Conservation (phyloP, 2,113 vertebrate species). For the Caranx melampygus region DNA sequence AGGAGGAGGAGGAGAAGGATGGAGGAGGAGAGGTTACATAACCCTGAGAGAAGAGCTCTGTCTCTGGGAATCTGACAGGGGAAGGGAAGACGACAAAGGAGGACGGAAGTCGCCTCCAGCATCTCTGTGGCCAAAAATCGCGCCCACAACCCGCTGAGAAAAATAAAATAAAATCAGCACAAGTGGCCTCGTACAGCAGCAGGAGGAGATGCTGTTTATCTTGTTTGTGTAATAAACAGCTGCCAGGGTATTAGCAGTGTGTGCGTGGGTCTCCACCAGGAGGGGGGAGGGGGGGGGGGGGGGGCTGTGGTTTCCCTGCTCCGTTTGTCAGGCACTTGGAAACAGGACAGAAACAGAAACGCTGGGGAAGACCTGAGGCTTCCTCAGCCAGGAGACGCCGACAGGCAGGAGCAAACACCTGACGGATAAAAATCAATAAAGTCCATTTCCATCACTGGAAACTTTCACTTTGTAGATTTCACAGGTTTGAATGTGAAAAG, state of each 20-base stretch:
- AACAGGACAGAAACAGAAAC: constrained; percentile 52
- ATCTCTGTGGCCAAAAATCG: constrained; percentile 46
- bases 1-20: constrained; percentile 45
- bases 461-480: not conserved
- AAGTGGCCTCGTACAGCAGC: constrained; percentile 54
- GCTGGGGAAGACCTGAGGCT: constrained; percentile 22
- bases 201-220: constrained; percentile 48
- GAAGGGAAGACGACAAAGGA: constrained; percentile 71
- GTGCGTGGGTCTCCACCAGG: constrained; percentile 70
- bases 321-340: constrained; percentile 40
- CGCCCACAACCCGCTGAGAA: constrained; percentile 37
- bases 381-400: not conserved
- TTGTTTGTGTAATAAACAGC: constrained; percentile 68
- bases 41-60: constrained; percentile 58
- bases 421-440: not conserved
- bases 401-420: constrained; percentile 8
- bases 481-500: not conserved
- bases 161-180: constrained; percentile 32
- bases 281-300: constrained; percentile 55
- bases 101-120: constrained; percentile 72
- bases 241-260: constrained; percentile 75
- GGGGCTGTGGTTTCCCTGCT: constrained; percentile 39
- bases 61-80: constrained; percentile 69
- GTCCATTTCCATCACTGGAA: not conserved
- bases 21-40: constrained; percentile 65